phyloP scores from a whole-genome alignment of 2,797 vertebrate genomes.

The Hipposideros larvatus region DNA sequence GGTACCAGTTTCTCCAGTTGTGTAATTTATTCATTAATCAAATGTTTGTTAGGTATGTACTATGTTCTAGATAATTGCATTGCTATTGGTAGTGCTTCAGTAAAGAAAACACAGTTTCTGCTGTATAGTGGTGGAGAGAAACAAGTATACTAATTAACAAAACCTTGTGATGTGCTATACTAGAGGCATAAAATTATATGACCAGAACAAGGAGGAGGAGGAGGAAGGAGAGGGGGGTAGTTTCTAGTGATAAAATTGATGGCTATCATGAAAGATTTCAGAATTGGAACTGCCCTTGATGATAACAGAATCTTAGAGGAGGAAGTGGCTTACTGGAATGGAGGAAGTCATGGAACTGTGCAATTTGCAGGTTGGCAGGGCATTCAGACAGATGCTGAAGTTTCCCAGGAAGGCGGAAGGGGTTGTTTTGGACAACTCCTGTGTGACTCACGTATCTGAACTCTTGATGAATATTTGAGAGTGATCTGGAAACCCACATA shows the following conservation, averaged over 20 bases:
- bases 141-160: neutral
- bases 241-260: neutral
- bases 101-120: constrained; percentile 31
- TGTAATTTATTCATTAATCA: constrained; percentile 9
- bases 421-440: neutral
- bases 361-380: neutral
- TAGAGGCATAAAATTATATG: neutral
- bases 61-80: neutral
- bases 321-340: neutral
- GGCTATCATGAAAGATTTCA: constrained; percentile 10
- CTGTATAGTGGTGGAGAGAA: neutral
- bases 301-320: neutral
- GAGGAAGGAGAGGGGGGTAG: no score
- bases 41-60: constrained; percentile 14
- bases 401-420: neutral
- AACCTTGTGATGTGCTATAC: neutral
- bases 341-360: neutral
- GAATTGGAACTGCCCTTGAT: neutral
- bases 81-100: neutral
- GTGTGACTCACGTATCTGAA: neutral
- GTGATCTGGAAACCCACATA: constrained; percentile 5
- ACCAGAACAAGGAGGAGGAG: no score
- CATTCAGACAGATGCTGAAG: neutral
- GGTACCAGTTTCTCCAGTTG: neutral
- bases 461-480: neutral